Evolutionary conservation across 2,797 vertebrate genomes (phyloP).

Genomic region (Sebastes matsubarae): DNA sequence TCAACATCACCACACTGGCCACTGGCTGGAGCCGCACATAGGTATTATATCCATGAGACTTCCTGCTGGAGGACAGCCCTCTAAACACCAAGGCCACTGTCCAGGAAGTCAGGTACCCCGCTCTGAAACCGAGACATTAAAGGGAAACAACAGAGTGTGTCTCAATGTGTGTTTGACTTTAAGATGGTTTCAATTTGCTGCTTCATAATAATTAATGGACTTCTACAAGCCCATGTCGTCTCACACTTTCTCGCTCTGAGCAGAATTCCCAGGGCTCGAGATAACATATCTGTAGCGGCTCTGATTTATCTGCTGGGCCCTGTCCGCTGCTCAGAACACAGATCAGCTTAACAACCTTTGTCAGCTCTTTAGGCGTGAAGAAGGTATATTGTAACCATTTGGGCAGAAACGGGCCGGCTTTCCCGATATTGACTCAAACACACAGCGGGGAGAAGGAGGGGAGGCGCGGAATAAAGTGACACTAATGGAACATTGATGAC

Average conservation of each 20-base stretch:
- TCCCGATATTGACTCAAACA: conserved; percentile 85
- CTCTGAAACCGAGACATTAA: conserved; percentile 26
- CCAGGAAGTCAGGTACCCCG: conserved; percentile 57
- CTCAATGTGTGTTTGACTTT: neutral
- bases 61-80: conserved; percentile 59
- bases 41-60: conserved; percentile 74
- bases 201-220: conserved; percentile 32
- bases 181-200: conserved; percentile 25
- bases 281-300: conserved; percentile 60
- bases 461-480: conserved; percentile 83
- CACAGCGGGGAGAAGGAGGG: conserved; percentile 73
- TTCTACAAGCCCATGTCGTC: neutral
- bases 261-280: conserved; percentile 47
- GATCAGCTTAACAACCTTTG: conserved; percentile 81
- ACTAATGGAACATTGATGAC: conserved; percentile 89
- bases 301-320: conserved; percentile 60
- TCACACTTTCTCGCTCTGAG: conserved; percentile 19
- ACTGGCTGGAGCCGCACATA: conserved; percentile 67
- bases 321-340: conserved; percentile 33
- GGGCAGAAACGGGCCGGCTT: conserved; percentile 82
- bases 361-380: conserved; percentile 84
- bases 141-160: neutral
- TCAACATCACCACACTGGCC: conserved; percentile 76
- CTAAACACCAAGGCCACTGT: conserved; percentile 67
- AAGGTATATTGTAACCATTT: conserved; percentile 86